Evolutionary conservation across 2,113 vertebrate species (phyloP).

Genomic region (Piaya cayana): DNA sequence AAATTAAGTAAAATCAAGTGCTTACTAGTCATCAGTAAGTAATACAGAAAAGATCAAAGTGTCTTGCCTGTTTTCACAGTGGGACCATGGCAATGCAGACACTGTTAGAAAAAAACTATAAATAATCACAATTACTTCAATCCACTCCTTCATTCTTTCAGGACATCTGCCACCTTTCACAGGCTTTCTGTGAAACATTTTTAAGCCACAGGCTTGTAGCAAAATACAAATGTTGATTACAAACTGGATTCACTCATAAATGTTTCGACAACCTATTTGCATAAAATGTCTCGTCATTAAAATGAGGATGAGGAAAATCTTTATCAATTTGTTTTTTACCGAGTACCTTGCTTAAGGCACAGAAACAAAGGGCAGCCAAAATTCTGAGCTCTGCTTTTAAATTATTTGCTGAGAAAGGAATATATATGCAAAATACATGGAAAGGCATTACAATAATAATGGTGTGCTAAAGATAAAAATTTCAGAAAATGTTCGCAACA

Average conservation of each 20-base stretch:
- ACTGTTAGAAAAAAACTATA: background rate
- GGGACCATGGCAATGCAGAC: background rate
- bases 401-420: background rate
- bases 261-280: background rate
- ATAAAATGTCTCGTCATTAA: background rate
- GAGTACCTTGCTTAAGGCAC: background rate
- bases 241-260: background rate
- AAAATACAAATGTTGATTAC: background rate
- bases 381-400: background rate
- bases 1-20: background rate
- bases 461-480: background rate
- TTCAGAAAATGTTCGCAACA: background rate
- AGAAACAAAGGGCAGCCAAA: background rate
- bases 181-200: background rate
- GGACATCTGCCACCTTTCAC: background rate
- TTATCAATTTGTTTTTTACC: background rate
- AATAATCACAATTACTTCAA: background rate
- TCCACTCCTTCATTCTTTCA: background rate
- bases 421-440: background rate
- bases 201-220: background rate
- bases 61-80: background rate
- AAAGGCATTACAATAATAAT: background rate
- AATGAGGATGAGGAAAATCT: background rate
- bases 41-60: background rate
- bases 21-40: background rate